Conservation (phyloP, 2,113 vertebrate species). For the Cyprichromis sp. region DNA sequence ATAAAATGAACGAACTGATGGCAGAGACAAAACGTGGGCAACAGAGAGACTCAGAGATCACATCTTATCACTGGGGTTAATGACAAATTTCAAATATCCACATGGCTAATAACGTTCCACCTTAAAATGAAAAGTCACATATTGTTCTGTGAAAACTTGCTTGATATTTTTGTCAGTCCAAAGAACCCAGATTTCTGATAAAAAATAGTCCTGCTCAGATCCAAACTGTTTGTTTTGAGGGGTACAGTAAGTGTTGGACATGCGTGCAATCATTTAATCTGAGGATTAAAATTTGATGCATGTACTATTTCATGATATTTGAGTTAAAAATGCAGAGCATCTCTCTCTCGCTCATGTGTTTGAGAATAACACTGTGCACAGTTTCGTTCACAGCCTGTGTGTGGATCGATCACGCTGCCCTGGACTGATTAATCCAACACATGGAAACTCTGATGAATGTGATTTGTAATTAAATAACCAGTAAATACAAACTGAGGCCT, state of each 20-base stretch:
- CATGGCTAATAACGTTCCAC: background rate
- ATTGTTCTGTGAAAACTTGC: background rate
- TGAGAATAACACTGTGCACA: background rate
- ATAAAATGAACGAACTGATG: background rate
- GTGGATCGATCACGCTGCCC: background rate
- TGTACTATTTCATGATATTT: background rate
- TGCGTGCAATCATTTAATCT: background rate
- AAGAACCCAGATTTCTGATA: background rate
- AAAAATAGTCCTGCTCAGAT: background rate
- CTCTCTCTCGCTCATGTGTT: background rate
- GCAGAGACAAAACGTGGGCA: background rate
- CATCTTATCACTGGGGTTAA: background rate
- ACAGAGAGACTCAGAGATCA: background rate
- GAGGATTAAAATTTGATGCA: background rate
- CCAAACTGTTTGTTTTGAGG: background rate
- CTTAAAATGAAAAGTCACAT: background rate
- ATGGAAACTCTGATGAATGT: constrained; percentile 8
- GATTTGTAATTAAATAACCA: constrained; percentile 28
- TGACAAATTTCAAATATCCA: background rate
- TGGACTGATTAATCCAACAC: background rate
- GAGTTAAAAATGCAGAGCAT: background rate
- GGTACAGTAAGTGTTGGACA: background rate
- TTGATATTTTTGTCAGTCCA: background rate
- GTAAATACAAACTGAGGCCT: constrained; percentile 6
- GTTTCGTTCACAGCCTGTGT: background rate